phyloP scores from a whole-genome alignment of 2,113 vertebrate genomes.

The Quiscalus mexicanus region DNA sequence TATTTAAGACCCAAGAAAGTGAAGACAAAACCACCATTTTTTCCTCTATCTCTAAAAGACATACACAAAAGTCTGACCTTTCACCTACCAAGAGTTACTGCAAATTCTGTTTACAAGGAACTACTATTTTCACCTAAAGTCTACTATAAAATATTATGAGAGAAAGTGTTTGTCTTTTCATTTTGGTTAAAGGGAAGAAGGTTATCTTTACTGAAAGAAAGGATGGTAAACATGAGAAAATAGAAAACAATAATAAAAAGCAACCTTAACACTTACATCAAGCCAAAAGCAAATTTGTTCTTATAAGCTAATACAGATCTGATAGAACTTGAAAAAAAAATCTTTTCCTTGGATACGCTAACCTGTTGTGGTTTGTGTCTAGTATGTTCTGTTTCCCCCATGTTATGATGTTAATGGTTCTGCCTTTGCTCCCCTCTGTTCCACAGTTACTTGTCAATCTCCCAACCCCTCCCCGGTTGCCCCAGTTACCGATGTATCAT shows the following conservation, averaged over 20 bases:
- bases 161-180: not conserved
- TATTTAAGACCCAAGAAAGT: not conserved
- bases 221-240: not conserved
- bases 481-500: too few species aligned
- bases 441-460: too few species aligned
- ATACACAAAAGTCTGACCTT: not conserved
- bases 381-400: too few species aligned
- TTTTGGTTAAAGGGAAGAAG: not conserved
- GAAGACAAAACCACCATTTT: not conserved
- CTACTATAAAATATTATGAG: not conserved
- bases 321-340: not conserved
- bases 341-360: not conserved
- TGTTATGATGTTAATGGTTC: too few species aligned
- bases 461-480: too few species aligned
- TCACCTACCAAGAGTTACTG: not conserved
- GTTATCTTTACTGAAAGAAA: not conserved
- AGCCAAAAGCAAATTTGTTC: not conserved
- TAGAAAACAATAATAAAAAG: not conserved
- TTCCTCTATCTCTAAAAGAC: not conserved
- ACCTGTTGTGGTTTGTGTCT: not conserved
- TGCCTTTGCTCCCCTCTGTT: too few species aligned
- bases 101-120: not conserved
- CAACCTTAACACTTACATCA: not conserved
- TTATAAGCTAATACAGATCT: not conserved
- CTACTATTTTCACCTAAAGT: not conserved